Evolutionary conservation across 2,113 vertebrate species (phyloP), one percentile per base, ranked within the genome.

Genomic region (Cebus imitator): DNA sequence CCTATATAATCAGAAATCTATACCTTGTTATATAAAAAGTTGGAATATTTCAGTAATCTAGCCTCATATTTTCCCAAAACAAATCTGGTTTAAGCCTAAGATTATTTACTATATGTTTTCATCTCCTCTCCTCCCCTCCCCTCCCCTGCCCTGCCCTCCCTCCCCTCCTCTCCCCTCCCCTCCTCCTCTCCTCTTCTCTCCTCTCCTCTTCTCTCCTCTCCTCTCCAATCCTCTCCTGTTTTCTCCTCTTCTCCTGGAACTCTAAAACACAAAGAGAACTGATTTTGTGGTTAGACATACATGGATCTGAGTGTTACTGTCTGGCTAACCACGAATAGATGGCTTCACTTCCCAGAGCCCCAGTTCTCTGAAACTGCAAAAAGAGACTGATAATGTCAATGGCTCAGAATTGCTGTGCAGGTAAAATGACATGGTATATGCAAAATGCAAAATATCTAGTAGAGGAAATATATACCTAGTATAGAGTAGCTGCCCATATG

Each of bases 211-310:
- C 45, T 45, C 45, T 45, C 45, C 45, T 45, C 7, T 45, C 45
- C 45, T 8, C 45, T 8, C 45, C 11, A 16, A 0, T 32, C 14
- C 16, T 14, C 18, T 52, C 48, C 18, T 1, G 5, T 61, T 14
- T 1, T 50, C 5, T 37, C 23, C 25, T 61, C 50, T 87, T 4
- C 12, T 30, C 58, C 58, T 61, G 25, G 58, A 25, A 27, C 27
- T 68, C 12, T 52, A 84, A 90, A 76, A 83, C 43, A 93, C 57
- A 84, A 43, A 81, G 8, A 12, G 32, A 40, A 58, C 12, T 30
- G 2, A 35, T 66, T 80, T 70, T 35, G 14, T 40, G 6, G 9
- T 68, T 11, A 93, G 48, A 35, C 27, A 35, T 2, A 17, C 37
- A 3, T 20, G 1, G 8, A 50, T 43, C 87, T 91, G 55, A 89